phyloP scores from a whole-genome alignment of 2,113 vertebrate species.

The Erythrolamprus reginae region DNA sequence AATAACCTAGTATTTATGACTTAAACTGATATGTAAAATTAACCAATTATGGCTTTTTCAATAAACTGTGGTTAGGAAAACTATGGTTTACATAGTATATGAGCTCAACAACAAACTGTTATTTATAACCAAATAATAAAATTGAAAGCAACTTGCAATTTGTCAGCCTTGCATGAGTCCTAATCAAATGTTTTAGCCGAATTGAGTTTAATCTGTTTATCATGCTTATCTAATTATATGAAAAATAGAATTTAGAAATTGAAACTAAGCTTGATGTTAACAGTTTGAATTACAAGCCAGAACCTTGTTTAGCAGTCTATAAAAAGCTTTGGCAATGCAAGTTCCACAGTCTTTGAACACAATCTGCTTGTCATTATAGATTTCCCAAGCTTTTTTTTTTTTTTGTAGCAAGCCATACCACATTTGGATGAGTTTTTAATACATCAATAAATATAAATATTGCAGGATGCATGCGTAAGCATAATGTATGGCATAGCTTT shows the following conservation, averaged over 20 bases:
- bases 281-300: conserved; percentile 40
- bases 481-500: conserved; percentile 1
- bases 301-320: conserved; percentile 29
- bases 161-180: not conserved
- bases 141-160: not conserved
- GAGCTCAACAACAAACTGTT: not conserved
- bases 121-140: not conserved
- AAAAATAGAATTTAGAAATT: conserved; percentile 27
- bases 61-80: not conserved
- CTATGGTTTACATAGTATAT: not conserved
- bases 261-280: conserved; percentile 24
- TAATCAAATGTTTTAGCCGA: not conserved
- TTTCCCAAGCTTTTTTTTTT: conserved; percentile 15
- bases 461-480: conserved; percentile 21
- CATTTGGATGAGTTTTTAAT: conserved; percentile 14
- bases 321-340: conserved; percentile 26
- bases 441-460: conserved; percentile 23
- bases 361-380: conserved; percentile 24
- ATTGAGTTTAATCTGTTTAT: not conserved
- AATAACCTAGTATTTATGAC: not conserved
- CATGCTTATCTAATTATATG: conserved; percentile 33
- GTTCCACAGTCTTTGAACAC: conserved; percentile 28
- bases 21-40: not conserved
- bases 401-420: conserved; percentile 6
- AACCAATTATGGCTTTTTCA: not conserved